A percentile compares a stretch with the other conserved stretches of the same genome.
Evolutionary conservation across 2,797 vertebrate genomes (phyloP).

Genomic region (Lepidocolaptes lacrymiger): DNA sequence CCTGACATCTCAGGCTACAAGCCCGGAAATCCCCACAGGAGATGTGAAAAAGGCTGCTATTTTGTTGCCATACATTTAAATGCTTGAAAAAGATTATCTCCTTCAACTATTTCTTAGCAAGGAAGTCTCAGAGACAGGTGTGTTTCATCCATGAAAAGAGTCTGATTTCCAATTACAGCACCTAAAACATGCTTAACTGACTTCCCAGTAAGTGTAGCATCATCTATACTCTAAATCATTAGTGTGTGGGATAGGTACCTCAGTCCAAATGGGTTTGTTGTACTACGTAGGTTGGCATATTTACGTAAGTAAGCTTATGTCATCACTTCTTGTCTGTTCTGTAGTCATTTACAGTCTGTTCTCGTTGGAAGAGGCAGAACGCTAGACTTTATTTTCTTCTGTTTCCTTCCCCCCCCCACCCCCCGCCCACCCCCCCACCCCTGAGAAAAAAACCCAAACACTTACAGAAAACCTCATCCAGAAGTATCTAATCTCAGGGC

Average conservation of each 20-base stretch:
- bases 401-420: too few relatives aligned
- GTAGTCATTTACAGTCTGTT: background rate
- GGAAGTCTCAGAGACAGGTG: background rate
- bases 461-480: background rate
- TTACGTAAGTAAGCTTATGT: background rate
- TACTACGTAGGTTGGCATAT: background rate
- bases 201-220: background rate
- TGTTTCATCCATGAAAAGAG: background rate
- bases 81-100: background rate
- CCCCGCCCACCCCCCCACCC: too few relatives aligned
- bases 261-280: accelerated
- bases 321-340: background rate
- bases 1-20: too few relatives aligned
- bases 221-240: background rate
- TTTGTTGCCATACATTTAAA: background rate
- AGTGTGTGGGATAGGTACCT: background rate
- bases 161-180: background rate
- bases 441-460: too few relatives aligned
- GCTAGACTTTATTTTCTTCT: too few relatives aligned
- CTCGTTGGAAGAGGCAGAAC: background rate
- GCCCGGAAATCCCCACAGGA: background rate
- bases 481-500: background rate
- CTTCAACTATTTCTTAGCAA: background rate
- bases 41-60: background rate
- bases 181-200: background rate